Percentiles rank a stretch among this genome's conserved stretches.
Evolutionary conservation across 2,113 vertebrate species (phyloP).

Genomic region (Platichthys flesus): DNA sequence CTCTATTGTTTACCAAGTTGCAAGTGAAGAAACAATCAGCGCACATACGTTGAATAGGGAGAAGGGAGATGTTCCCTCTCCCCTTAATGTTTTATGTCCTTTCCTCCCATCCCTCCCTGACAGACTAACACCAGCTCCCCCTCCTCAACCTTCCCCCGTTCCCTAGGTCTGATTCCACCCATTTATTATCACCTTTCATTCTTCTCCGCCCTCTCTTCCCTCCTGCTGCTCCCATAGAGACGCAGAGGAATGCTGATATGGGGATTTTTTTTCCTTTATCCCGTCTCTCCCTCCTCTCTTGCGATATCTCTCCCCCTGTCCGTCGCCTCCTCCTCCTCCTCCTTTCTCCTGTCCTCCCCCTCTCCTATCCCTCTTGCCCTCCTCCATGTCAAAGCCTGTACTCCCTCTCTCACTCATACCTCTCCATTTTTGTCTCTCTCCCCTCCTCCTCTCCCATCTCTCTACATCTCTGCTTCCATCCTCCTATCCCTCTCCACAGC

Average conservation of each 20-base stretch:
- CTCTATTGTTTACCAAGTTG: constrained; percentile 14
- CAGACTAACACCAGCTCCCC: neutral
- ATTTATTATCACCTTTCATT: constrained; percentile 44
- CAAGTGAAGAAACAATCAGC: neutral
- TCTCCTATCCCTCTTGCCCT: constrained; percentile 6
- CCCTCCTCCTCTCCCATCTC: neutral
- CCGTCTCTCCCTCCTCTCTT: constrained; percentile 22
- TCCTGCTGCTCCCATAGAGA: constrained; percentile 28
- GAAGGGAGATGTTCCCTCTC: constrained; percentile 11
- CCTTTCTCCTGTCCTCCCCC: constrained; percentile 6
- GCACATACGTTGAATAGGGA: constrained; percentile 14
- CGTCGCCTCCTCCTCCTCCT: constrained; percentile 23
- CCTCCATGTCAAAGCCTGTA: neutral
- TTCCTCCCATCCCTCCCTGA: constrained; percentile 1
- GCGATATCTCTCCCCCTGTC: constrained; percentile 21
- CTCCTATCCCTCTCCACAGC: neutral
- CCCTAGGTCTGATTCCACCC: constrained; percentile 13
- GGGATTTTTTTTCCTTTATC: constrained; percentile 48
- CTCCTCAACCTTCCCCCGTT: constrained; percentile 4
- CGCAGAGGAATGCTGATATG: constrained; percentile 61
- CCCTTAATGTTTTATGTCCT: constrained; percentile 16
- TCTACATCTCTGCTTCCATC: neutral
- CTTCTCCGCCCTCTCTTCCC: constrained; percentile 7
- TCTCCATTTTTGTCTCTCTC: constrained; percentile 5
- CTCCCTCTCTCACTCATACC: neutral